Conservation (phyloP, 2,113 vertebrate species). For the Cromileptes altivelis region DNA sequence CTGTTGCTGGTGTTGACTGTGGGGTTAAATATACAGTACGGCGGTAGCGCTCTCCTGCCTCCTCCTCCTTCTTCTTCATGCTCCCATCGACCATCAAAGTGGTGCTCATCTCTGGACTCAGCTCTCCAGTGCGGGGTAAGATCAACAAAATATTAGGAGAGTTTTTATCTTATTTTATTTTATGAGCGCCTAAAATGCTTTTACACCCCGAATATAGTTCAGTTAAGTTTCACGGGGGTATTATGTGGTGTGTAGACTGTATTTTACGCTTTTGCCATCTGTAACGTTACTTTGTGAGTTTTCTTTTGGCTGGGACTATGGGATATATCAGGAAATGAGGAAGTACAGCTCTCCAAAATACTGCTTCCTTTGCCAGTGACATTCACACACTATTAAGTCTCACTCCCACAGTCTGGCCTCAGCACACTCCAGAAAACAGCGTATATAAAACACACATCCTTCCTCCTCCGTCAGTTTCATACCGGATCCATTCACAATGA, state of each 20-base stretch:
- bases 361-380: not conserved
- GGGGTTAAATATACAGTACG: not conserved
- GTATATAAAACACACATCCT: not conserved
- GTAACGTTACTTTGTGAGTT: not conserved
- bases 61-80: slow-evolving; percentile 51
- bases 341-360: not conserved
- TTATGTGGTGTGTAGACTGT: too few relatives aligned
- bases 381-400: not conserved
- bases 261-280: not conserved
- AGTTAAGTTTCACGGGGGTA: too few relatives aligned
- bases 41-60: not conserved
- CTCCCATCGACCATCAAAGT: slow-evolving; percentile 71
- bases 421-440: not conserved
- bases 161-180: not conserved
- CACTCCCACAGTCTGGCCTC: too few relatives aligned
- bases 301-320: not conserved
- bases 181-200: too few relatives aligned
- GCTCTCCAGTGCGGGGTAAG: slow-evolving; percentile 87
- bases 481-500: not conserved
- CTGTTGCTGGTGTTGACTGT: slow-evolving; percentile 52
- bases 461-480: not conserved
- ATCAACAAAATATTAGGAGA: too few relatives aligned
- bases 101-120: slow-evolving; percentile 84
- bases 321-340: not conserved
- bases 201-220: not conserved